Base-by-base conservation (phyloP, 2,888 invertebrate genomes). In the Podotricha telesiphe region DNA sequence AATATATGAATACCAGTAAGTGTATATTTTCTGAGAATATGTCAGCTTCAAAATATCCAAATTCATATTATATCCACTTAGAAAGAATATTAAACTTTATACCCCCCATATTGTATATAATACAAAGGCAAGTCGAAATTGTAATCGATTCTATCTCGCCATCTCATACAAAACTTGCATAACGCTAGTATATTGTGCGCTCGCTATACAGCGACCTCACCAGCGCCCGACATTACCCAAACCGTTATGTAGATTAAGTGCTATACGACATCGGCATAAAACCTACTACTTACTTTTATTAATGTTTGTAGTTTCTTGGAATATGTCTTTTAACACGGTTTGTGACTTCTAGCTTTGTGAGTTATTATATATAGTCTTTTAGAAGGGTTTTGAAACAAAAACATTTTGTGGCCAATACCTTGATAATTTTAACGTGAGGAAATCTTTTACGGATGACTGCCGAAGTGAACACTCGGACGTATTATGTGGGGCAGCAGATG, bases 161-260 rank as follows among this genome's bases (percentile, higher is more conserved):
- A 59, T 59, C 59, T 22, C 22, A 28, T 59, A 59, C 59, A 45
- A 59, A 67, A 47, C 20, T 62, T 67, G 53, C 61, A 67, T 67
- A 67, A 55, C 51, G 28, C n/a, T 61, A n/a, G 56, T 69, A 69
- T 42, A 62, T 51, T 67, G 37, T 65, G 61, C 47, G 61, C 65
- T 62, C 67, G 61, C 67, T 62, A 67, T 68, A 55, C 68, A 63
- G 34, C 66, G 64, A 69, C 59, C 65, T 59, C 67, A 66, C 63
- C 67, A 61, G 50, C 42, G 63, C 67, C 51, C 34, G 64, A 62
- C 69, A 69, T 67, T 69, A 67, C 63, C 70, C 34, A 66, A 72
- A 75, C 80, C 82, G 82, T 84, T 87, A 85, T 85, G 84, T 80
- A 86, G 85, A 87, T 87, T 83, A 86, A 84, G 80, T 82, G 79